These are phyloP conservation scores for Myrmophylax atrothorax DNA, from an alignment of 2,113 vertebrate species.

Conservation along the genomic window DNA sequence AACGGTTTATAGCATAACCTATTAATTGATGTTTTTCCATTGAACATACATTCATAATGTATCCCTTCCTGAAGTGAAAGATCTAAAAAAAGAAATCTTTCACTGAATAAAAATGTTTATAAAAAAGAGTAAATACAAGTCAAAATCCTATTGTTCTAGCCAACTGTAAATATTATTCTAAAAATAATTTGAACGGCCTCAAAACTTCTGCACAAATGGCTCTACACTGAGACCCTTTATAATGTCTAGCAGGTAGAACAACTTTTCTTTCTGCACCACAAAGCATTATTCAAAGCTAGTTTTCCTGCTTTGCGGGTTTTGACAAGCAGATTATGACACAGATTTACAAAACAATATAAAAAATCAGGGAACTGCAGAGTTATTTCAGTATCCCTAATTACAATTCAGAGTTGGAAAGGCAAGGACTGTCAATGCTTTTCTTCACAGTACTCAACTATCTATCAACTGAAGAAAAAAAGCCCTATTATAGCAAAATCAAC, in stretches of 20 bases:
- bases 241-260: not conserved
- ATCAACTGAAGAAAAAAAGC: not conserved
- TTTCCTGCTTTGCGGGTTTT: slow-evolving; percentile 8
- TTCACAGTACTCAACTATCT: not conserved
- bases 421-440: not conserved
- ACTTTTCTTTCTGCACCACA: not conserved
- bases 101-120: not conserved
- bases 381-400: slow-evolving; percentile 32
- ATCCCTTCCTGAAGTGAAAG: not conserved
- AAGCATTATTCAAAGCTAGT: not conserved
- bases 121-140: not conserved
- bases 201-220: not conserved
- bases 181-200: not conserved
- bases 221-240: not conserved
- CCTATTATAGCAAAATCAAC: not conserved
- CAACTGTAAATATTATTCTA: not conserved
- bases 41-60: not conserved
- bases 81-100: not conserved
- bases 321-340: not conserved
- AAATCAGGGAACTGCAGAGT: not conserved
- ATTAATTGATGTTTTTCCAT: not conserved
- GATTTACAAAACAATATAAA: slow-evolving; percentile 47
- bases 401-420: not conserved
- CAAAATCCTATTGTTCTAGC: not conserved
- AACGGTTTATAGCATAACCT: not conserved